A percentile compares a stretch with the other conserved stretches of the same genome.
These are phyloP conservation scores for Morbakka virulenta DNA, from an alignment of 30 jellyfish, hydroid and myxozoan species.

Conservation along the genomic window DNA sequence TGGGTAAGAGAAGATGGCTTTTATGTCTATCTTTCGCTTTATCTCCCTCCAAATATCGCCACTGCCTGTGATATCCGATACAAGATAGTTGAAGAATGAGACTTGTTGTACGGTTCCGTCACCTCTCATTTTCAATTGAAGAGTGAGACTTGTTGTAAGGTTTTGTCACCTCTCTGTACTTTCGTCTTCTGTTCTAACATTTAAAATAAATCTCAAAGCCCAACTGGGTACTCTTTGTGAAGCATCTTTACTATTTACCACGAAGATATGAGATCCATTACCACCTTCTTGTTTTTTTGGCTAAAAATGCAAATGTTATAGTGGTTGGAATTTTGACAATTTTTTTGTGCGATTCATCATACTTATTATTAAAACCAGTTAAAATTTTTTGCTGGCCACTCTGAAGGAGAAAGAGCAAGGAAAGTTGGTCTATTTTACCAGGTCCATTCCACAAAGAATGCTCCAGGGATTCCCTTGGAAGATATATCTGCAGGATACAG, in stretches of 20 bases:
- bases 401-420: not conserved
- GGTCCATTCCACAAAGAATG: not conserved
- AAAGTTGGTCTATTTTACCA: not conserved
- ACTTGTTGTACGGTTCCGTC: too few species aligned
- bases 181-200: not conserved
- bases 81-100: too few species aligned
- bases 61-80: too few species aligned
- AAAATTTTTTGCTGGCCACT: not conserved
- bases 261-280: not conserved
- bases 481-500: not conserved
- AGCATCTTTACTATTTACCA: not conserved
- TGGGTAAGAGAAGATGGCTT: too few species aligned
- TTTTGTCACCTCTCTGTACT: too few species aligned
- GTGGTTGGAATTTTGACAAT: not conserved
- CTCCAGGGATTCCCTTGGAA: conserved; percentile 8
- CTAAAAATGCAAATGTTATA: not conserved
- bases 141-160: too few species aligned
- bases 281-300: not conserved
- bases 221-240: not conserved
- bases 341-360: not conserved
- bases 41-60: too few species aligned
- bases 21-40: too few species aligned
- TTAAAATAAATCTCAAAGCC: not conserved
- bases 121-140: too few species aligned
- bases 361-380: not conserved